A percentile compares a stretch with the other conserved stretches of the same genome.
phyloP scores from a whole-genome alignment of 1,140 invertebrate species.

The Bombus terrestris region DNA sequence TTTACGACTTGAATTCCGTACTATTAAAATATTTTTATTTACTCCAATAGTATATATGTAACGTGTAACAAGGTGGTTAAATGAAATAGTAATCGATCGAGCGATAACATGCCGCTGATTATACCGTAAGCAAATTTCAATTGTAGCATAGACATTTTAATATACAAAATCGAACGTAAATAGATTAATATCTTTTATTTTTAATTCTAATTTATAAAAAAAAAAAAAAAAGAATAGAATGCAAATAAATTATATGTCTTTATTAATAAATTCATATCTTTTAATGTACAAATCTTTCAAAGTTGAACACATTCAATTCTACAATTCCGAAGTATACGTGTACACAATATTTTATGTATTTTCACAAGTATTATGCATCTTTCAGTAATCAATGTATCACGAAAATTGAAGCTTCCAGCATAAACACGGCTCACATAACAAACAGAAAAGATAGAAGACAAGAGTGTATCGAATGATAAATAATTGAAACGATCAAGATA shows the following conservation, averaged over 20 bases:
- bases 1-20: neutral
- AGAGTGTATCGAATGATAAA: conserved; percentile 7
- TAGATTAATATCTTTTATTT: neutral
- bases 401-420: neutral
- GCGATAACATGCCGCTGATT: neutral
- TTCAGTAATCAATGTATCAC: neutral
- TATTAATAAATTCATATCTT: neutral
- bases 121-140: neutral
- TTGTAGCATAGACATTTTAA: neutral
- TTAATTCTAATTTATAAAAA: neutral
- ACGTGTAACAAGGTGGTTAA: neutral
- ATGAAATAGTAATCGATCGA: conserved; percentile 23
- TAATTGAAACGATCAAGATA: conserved; percentile 29
- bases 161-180: neutral
- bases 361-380: neutral
- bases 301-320: neutral
- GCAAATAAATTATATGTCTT: neutral
- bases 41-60: neutral
- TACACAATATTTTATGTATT: too few relatives aligned
- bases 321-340: neutral
- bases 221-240: neutral
- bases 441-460: neutral
- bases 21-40: neutral
- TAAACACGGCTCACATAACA: conserved; percentile 10
- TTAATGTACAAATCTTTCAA: neutral